A percentile compares a stretch with the other conserved stretches of the same genome.
Conservation (phyloP, 1,140 invertebrate species). For the Lepidurus packardi region DNA sequence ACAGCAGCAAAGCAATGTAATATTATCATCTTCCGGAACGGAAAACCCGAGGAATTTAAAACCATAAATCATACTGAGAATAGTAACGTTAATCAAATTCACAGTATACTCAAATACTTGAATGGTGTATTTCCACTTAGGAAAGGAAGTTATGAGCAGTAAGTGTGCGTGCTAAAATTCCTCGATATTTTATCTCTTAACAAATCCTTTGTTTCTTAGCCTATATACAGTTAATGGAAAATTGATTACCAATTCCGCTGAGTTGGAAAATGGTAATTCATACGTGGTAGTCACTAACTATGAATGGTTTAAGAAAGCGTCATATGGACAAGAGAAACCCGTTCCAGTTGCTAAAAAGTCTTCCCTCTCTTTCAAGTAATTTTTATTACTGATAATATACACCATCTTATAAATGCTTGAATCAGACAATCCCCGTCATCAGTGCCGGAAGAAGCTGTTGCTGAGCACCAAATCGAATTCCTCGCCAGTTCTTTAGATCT, state of each 20-base stretch:
- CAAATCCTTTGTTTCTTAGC: neutral
- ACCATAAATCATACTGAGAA: neutral
- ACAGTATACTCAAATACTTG: neutral
- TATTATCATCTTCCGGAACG: neutral
- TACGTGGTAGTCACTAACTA: neutral
- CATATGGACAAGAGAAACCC: constrained; percentile 1
- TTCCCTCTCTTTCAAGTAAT: neutral
- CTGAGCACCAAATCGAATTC: too few species aligned
- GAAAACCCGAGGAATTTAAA: neutral
- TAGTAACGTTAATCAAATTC: neutral
- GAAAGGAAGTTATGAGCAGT: constrained; percentile 5
- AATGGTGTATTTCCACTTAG: neutral
- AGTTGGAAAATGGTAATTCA: neutral
- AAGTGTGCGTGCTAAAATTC: neutral
- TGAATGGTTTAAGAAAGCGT: constrained; percentile 1
- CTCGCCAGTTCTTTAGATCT: too few species aligned
- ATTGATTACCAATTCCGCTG: neutral
- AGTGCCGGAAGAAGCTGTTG: too few species aligned
- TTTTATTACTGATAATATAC: neutral
- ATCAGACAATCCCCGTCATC: too few species aligned
- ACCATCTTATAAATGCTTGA: too few species aligned
- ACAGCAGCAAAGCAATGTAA: neutral
- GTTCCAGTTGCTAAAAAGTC: neutral
- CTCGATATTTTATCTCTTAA: neutral
- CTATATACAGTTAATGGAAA: neutral